Evolutionary conservation across 2,797 vertebrate genomes (phyloP), one percentile per base, ranked within the genome.

Genomic region (Rhincodon typus): DNA sequence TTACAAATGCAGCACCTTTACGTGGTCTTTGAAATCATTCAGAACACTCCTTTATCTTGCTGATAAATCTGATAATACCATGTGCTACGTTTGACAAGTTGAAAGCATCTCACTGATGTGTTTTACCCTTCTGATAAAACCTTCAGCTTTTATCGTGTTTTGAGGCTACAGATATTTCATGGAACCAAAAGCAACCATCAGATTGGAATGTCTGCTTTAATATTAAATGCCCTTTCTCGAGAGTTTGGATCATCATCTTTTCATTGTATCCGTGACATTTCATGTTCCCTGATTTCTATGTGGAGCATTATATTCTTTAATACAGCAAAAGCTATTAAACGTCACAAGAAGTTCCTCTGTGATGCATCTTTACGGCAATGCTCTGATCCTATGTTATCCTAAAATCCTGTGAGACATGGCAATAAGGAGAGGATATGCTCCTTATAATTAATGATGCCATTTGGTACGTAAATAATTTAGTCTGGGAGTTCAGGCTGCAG

Each of bases 51-150:
- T 94, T 94, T 94, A 94, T 94, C 93, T 70, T 46, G 10, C 23
- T 69, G 30, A 27, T 15, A 72, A 72, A 94, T 72, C 67, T 30
- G 69, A 72, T 38, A 94, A 94, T 70, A 46, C 38, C 69, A 94
- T 94, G 93, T 94, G 67, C 38, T n/a, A 72, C 67, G 38, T 70
- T 94, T 70, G 66, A 94, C 67, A 72, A 4, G 66, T 70, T 94
- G 93, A 94, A 94, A 70, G 67, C 67, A 27, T 50, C 66, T 94
- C 38, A 27, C 67, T 42, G 23, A 27, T 46, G 66, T 94, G 30
- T 27, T n/a, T 66, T 62, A 34, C 53, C 53, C n/a, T 62, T 69
- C 25, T 94, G 67, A 94, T 94, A 70, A 70, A 21, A 46, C 66
- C 66, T 46, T 46, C 62, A 70, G 93, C 93, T 72, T 70, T 94